Conservation (phyloP, 2,797 vertebrate species). For the Pangasius krempfi region DNA sequence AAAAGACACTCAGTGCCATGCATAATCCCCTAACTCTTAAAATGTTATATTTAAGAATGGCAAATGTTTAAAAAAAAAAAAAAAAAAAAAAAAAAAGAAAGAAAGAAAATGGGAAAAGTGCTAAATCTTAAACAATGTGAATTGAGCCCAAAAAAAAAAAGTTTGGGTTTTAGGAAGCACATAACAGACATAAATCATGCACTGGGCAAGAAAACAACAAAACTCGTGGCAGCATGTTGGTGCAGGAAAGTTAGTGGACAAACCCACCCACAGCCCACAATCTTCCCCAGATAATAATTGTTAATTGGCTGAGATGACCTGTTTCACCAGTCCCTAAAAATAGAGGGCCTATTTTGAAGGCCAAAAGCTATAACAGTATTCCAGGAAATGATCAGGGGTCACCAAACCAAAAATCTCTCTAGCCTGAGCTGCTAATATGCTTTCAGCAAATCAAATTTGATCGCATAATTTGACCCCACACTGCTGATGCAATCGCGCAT, state of each 20-base stretch:
- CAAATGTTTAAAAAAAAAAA: neutral
- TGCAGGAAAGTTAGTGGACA: neutral
- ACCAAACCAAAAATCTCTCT: too few species aligned
- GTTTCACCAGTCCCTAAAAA: neutral
- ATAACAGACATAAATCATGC: neutral
- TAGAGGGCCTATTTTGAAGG: neutral
- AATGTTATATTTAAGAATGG: neutral
- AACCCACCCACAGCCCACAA: neutral
- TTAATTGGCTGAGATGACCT: neutral
- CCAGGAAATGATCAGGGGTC: too few species aligned
- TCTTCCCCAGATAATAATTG: neutral
- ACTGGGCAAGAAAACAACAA: neutral
- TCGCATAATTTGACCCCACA: too few species aligned
- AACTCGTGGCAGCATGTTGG: neutral
- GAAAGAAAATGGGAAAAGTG: neutral
- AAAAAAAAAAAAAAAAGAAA: too few species aligned
- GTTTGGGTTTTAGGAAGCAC: neutral
- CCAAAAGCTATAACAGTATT: too few species aligned
- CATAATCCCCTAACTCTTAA: neutral
- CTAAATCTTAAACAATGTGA: neutral
- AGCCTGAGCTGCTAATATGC: too few species aligned
- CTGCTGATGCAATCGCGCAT: too few species aligned
- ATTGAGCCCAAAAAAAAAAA: neutral
- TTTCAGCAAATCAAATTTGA: too few species aligned
- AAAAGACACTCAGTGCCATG: neutral